These are phyloP conservation scores for Ginglymostoma cirratum DNA, from an alignment of 2,113 vertebrate species.

Conservation along the genomic window DNA sequence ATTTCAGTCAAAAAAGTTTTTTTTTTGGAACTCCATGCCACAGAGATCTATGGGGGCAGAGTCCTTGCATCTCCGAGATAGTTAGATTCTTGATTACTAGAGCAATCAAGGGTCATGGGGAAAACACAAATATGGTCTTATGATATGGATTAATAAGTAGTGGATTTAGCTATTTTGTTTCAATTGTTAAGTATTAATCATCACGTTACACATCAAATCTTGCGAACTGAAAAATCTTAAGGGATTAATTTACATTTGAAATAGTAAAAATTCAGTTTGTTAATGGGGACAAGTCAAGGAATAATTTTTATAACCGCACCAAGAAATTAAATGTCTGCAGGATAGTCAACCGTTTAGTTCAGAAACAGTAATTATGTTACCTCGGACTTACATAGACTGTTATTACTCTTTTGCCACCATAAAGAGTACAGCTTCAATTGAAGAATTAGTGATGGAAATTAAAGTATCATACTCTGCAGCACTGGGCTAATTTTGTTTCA, in stretches of 20 bases:
- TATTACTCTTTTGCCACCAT: background rate
- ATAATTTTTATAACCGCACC: background rate
- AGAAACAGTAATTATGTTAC: background rate
- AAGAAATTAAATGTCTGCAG: background rate
- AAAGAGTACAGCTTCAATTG: background rate
- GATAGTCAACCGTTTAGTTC: background rate
- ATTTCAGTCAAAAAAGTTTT: too few species aligned
- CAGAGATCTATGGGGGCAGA: too few species aligned
- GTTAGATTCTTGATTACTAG: too few species aligned
- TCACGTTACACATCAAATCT: background rate
- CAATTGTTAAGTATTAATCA: background rate
- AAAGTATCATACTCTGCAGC: background rate
- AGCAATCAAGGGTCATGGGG: too few species aligned
- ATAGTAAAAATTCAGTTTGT: background rate
- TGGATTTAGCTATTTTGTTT: background rate
- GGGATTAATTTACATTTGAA: constrained; percentile 16
- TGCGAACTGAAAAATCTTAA: background rate
- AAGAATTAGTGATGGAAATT: background rate
- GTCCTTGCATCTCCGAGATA: too few species aligned
- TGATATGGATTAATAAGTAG: background rate
- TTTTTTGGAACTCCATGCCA: too few species aligned
- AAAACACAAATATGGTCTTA: too few species aligned
- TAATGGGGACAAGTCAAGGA: too few species aligned
- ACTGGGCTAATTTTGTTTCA: background rate
- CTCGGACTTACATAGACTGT: background rate